Evolutionary conservation across 1,140 invertebrate species (phyloP).

Genomic region (Teleopsis dalmanni): DNA sequence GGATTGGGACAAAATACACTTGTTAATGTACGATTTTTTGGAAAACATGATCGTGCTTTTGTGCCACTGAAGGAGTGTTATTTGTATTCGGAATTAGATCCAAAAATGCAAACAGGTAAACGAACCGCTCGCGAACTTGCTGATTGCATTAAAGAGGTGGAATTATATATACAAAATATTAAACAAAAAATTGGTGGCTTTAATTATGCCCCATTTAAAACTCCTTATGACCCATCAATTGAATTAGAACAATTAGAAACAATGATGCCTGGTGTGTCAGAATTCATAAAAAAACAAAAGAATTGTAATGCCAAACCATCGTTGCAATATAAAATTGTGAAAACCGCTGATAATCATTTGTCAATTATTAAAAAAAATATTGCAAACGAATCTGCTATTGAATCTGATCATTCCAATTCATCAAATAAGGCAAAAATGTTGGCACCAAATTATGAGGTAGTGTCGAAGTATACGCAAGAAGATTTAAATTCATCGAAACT

Average conservation of each 20-base stretch:
- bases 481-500: constrained; percentile 22
- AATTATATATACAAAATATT: constrained; percentile 65
- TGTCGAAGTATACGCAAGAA: constrained; percentile 12
- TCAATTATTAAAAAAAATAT: constrained; percentile 39
- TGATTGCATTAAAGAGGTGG: constrained; percentile 54
- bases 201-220: constrained; percentile 65
- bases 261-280: constrained; percentile 52
- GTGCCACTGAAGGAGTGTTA: constrained; percentile 77
- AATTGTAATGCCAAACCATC: constrained; percentile 40
- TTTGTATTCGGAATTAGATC: constrained; percentile 66
- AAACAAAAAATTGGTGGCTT: constrained; percentile 68
- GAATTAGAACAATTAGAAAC: constrained; percentile 59
- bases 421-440: not conserved
- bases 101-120: constrained; percentile 45
- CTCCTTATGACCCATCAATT: constrained; percentile 59
- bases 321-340: constrained; percentile 37
- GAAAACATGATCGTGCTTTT: constrained; percentile 88
- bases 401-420: constrained; percentile 25
- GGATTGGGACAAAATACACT: constrained; percentile 59
- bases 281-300: constrained; percentile 23
- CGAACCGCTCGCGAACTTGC: constrained; percentile 48
- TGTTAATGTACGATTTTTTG: constrained; percentile 90
- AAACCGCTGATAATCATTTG: constrained; percentile 36
- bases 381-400: constrained; percentile 21
- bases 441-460: constrained; percentile 15